Base-by-base conservation (phyloP, 1,140 invertebrate genomes). In the Anastrepha ludens region DNA sequence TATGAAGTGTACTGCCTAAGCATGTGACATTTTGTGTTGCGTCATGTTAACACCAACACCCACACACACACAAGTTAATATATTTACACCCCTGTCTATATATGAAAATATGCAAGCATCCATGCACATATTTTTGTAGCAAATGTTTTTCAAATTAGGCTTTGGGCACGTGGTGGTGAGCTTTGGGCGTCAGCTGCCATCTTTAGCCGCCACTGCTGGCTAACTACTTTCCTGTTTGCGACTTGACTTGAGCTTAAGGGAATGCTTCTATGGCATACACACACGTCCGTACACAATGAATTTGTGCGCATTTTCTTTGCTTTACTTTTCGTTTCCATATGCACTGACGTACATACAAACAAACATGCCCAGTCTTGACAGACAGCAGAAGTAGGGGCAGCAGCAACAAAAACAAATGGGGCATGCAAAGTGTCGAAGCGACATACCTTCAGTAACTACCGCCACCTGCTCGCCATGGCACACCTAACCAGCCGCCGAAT, bases 21-120 rank as follows among this genome's bases (percentile, higher is more conserved):
- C n/a, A 58, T 81, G 74, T 20, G n/a, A 81, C 55, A 50, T 81
- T 81, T 81, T 81, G 55, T 81, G 74, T 81, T 20, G 47, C 17
- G 44, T 17, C 17, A 55, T 81, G 50, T 81, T 81, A 55, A 11
- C 29, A 5, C 8, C 8, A 8, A 17, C 60, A 9, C 3, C 60
- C 13, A 62, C 60, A 62, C 60, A 15, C 60, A 17, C 15, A 62
- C n/a, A 62, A 2, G 11, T 0, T 8, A 2, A 55, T 55, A 2
- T 55, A 55, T 11, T 55, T 55, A 55, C 11, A 2, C 50, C 11
- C 50, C 11, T 8, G 11, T 2, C 2, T 11, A 55, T 55, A 55
- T 55, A 81, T 29, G 17, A 50, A 50, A 7, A 11, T 50, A 55
- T 78, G 44, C 7, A 20, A 50, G 6, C 9, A 62, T 13, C 7